These are phyloP conservation scores for Drymonia ruficornis DNA, from an alignment of 2,888 invertebrate species.

Conservation along the genomic window DNA sequence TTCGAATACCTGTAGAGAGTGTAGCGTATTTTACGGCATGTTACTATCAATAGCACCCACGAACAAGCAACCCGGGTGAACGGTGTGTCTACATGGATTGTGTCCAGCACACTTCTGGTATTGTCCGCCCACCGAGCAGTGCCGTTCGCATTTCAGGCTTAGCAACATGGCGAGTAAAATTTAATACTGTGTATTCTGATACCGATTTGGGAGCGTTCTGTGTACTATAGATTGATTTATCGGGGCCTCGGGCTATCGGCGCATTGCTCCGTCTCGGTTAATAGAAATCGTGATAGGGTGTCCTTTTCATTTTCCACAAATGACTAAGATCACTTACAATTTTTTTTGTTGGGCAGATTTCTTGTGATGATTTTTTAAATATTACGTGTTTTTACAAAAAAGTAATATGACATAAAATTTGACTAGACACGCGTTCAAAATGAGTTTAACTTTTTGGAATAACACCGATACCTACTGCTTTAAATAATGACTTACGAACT, in stretches of 20 bases:
- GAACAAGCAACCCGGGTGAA: conserved; percentile 24
- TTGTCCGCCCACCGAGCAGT: conserved; percentile 19
- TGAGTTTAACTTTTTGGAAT: too few relatives aligned
- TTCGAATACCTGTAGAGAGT: too few relatives aligned
- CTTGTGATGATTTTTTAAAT: background rate
- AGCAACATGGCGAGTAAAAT: conserved; percentile 38
- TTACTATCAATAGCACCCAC: background rate
- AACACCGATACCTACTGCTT: too few relatives aligned
- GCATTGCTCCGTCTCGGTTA: conserved; percentile 61
- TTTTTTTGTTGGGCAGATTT: conserved; percentile 22
- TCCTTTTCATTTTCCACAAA: conserved; percentile 66
- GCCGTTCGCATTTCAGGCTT: conserved; percentile 28
- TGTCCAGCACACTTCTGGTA: conserved; percentile 29
- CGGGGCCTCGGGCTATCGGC: conserved; percentile 56
- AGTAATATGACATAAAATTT: too few relatives aligned
- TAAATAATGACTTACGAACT: background rate
- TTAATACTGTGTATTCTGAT: conserved; percentile 46
- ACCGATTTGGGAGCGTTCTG: conserved; percentile 48
- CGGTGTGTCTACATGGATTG: conserved; percentile 16
- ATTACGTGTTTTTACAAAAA: too few relatives aligned
- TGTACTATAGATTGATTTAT: conserved; percentile 69
- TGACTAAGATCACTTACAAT: conserved; percentile 45
- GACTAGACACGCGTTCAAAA: too few relatives aligned
- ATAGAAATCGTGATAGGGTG: conserved; percentile 68
- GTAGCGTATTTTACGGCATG: background rate